These are phyloP conservation scores for Liasis olivaceus DNA, from an alignment of 2,797 vertebrate species.

Conservation along the genomic window DNA sequence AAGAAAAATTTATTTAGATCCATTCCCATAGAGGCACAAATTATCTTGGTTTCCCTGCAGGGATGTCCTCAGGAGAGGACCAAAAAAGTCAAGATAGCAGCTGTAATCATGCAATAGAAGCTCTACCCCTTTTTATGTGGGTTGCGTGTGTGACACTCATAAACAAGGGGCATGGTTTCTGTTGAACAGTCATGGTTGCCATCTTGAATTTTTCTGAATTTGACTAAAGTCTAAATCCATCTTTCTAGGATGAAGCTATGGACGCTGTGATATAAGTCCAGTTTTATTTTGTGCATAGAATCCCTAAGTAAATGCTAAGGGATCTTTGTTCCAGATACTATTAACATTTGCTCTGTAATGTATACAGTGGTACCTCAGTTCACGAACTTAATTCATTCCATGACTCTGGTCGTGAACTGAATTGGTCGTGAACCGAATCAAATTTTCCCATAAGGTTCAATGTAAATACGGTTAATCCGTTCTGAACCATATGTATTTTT, in stretches of 20 bases:
- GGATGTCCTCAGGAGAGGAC: neutral
- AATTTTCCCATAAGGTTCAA: too few relatives aligned
- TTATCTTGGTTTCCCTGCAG: neutral
- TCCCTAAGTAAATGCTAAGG: neutral
- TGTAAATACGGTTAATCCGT: too few relatives aligned
- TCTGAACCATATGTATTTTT: too few relatives aligned
- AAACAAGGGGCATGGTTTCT: neutral
- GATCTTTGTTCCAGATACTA: neutral
- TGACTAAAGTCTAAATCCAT: too few relatives aligned
- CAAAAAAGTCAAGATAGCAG: neutral
- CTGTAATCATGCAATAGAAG: neutral
- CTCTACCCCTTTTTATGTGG: neutral
- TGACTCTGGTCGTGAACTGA: too few relatives aligned
- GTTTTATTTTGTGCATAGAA: neutral
- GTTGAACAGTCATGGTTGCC: neutral
- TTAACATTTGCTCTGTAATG: neutral
- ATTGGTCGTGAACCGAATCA: too few relatives aligned
- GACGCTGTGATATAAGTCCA: neutral
- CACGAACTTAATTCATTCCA: too few relatives aligned
- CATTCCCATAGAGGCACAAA: neutral
- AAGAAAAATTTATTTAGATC: neutral
- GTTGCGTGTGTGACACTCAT: neutral
- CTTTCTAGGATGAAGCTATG: neutral
- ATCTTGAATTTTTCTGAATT: neutral
- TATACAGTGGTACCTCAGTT: too few relatives aligned